phyloP scores from a whole-genome alignment of 2,113 vertebrate species.

The Arenaria interpres region DNA sequence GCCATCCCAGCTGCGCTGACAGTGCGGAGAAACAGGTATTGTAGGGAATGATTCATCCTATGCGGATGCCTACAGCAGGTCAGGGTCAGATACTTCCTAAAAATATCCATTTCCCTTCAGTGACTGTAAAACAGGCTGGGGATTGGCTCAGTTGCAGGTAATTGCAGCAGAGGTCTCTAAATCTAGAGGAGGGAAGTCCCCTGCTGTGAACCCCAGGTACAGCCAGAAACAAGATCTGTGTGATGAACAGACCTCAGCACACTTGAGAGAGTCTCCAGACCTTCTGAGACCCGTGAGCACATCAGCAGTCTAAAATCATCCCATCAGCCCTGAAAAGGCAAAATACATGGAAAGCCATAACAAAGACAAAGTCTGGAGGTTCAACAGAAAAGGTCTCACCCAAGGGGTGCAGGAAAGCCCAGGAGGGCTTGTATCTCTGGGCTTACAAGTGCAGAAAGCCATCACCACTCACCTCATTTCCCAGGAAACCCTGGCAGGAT shows the following conservation, averaged over 20 bases:
- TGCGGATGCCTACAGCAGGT: neutral
- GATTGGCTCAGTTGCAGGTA: neutral
- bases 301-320: neutral
- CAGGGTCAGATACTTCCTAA: neutral
- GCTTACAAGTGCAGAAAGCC: neutral
- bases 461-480: slow-evolving; percentile 29
- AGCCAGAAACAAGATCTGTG: neutral
- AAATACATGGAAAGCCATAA: neutral
- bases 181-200: neutral
- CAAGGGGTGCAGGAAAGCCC: neutral
- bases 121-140: neutral
- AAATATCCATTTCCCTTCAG: neutral
- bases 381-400: neutral
- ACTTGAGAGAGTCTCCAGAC: neutral
- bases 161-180: neutral
- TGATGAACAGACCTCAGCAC: neutral
- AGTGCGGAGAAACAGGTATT: neutral
- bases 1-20: neutral
- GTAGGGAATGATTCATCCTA: neutral
- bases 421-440: neutral
- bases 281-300: neutral
- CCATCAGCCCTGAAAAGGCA: neutral
- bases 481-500: neutral
- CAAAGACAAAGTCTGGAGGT: neutral
- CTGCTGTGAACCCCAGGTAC: neutral